A percentile compares a stretch with the other conserved stretches of the same genome.
These are phyloP conservation scores for Netelia virgata DNA, from an alignment of 2,888 invertebrate species.

Conservation along the genomic window DNA sequence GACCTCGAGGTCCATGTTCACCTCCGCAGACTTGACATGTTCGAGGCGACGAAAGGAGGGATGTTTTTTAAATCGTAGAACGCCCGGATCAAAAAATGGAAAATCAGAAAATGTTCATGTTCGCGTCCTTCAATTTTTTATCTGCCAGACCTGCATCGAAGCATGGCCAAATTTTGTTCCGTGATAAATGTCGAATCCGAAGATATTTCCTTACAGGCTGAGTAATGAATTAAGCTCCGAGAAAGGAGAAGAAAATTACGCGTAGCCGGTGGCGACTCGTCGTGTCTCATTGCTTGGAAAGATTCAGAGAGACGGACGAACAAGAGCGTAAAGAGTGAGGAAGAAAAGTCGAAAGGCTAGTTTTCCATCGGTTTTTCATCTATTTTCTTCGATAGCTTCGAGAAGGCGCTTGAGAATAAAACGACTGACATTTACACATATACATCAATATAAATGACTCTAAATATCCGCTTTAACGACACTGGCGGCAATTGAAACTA, in stretches of 20 bases:
- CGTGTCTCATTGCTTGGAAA: conserved; percentile 33
- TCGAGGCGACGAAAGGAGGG: no score
- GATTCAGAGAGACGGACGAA: conserved; percentile 13
- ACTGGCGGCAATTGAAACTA: conserved; percentile 3
- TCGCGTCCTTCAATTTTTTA: not conserved
- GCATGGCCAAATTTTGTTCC: not conserved
- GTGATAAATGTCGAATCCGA: conserved; percentile 6
- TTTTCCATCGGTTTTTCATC: not conserved
- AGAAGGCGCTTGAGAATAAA: not conserved
- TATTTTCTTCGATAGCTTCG: not conserved
- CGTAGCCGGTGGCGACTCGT: conserved; percentile 34
- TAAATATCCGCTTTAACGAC: conserved; percentile 17
- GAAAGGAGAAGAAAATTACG: conserved; percentile 12
- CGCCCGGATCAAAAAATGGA: no score
- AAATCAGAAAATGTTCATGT: no score
- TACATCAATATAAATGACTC: conserved; percentile 16
- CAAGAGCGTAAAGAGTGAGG: not conserved
- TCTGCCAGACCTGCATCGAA: conserved; percentile 1
- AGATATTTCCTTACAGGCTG: conserved; percentile 11
- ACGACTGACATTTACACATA: conserved; percentile 22
- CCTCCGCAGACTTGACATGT: no score
- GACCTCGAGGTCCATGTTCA: no score
- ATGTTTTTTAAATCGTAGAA: no score
- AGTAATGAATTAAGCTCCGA: conserved; percentile 43
- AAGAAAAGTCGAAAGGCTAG: not conserved